These are phyloP conservation scores for Crocodylus rhombifer DNA, from an alignment of 2,797 vertebrate genomes.

Conservation along the genomic window DNA sequence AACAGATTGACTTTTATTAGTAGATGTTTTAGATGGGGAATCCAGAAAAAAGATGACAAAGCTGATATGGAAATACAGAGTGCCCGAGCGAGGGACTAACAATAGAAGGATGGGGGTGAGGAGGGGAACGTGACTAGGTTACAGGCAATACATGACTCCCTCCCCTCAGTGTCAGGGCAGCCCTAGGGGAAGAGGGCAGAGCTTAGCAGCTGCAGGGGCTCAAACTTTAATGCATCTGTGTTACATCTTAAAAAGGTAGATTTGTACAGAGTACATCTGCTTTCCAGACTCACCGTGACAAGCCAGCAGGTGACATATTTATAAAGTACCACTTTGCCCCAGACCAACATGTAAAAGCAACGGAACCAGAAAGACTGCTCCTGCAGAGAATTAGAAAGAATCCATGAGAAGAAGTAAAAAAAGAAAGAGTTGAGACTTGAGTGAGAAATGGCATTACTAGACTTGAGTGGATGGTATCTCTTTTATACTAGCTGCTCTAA, in stretches of 20 bases:
- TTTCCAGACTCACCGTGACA: conserved; percentile 89
- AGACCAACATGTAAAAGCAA: conserved; percentile 92
- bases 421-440: background rate
- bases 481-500: background rate
- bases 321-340: conserved; percentile 95
- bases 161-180: background rate
- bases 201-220: background rate
- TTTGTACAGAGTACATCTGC: background rate
- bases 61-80: no score
- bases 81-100: no score
- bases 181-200: background rate
- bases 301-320: conserved; percentile 99
- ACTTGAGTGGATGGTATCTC: background rate
- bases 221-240: background rate
- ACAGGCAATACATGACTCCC: background rate
- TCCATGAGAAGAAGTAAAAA: background rate
- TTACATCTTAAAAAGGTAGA: background rate
- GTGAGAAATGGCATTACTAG: background rate
- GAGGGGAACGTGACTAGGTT: no score
- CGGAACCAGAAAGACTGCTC: conserved; percentile 94
- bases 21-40: no score
- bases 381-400: conserved; percentile 72
- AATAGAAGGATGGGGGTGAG: no score
- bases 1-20: no score
- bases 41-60: no score